These are phyloP conservation scores for Merodon equestris DNA, from an alignment of 2,888 invertebrate genomes.

Conservation along the genomic window DNA sequence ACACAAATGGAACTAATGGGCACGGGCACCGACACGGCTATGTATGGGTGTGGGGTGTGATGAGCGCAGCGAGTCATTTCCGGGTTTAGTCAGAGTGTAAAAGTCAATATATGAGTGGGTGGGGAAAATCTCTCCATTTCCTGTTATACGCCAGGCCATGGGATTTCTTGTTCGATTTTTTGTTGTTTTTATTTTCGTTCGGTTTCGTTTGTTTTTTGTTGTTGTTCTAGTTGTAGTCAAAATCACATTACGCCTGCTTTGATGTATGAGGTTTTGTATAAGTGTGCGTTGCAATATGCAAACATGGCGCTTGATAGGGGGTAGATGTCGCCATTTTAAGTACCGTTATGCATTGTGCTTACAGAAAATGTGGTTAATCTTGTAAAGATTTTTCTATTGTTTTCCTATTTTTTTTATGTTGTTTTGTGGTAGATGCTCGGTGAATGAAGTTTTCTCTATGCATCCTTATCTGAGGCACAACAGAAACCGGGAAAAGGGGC, in stretches of 20 bases:
- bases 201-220: neutral
- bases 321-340: constrained; percentile 33
- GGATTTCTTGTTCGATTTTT: no score
- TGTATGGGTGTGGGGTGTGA: constrained; percentile 36
- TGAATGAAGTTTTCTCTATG: no score
- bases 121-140: constrained; percentile 52
- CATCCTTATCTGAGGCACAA: no score
- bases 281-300: constrained; percentile 16
- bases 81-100: constrained; percentile 36
- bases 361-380: constrained; percentile 4
- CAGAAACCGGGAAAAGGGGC: no score
- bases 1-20: no score
- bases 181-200: constrained; percentile 7
- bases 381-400: no score
- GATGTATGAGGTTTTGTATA: neutral
- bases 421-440: no score
- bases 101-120: constrained; percentile 44
- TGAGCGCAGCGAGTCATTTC: constrained; percentile 26
- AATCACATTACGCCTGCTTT: constrained; percentile 8
- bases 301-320: constrained; percentile 33
- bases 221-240: constrained; percentile 18
- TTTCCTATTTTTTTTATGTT: no score
- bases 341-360: neutral
- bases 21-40: no score
- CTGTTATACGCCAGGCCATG: constrained; percentile 29